Base-by-base conservation (phyloP, 2,797 vertebrate species). In the Melanotaenia trifasciata region DNA sequence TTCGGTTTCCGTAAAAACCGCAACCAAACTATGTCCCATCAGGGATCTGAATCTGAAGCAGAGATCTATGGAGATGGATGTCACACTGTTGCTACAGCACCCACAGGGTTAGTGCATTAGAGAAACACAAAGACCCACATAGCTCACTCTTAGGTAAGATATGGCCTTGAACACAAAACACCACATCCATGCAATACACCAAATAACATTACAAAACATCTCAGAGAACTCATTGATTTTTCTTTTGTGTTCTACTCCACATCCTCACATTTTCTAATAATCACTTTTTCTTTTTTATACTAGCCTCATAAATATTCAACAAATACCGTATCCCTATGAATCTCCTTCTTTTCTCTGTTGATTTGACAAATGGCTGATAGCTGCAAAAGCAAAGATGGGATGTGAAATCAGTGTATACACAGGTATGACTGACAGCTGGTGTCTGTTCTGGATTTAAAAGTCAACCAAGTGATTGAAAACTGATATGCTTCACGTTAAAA, bases 1-100 rank as follows among this genome's bases (percentile, higher is more conserved):
- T 95, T 95, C n/a, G 83, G 92, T 35, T 95, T 95, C 82, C 93
- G 93, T 36, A 94, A 88, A 78, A 93, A 93, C 84, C 92, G 93
- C 83, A 92, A 79, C 84, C 92, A 93, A 10, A 84, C 88, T 6
- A 47, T 80, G 68, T 85, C 92, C 74, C 90, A 74, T 78, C 91
- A 90, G 47, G 90, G 67, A 13, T 70, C 86, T 0, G 93, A 94
- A 68, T 69, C 81, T 30, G 90, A 90, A 16, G 83, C 75, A 0
- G 93, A 94, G 72, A 77, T 87, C 47, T 90, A 88, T 54, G 87
- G 85, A 20, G 93, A 94, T 6, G 91, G 90, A 32, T 91, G 92
- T 80, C 91, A 91, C 71, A 86, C 84, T 14, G 90, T 93, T 70
- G 87, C 91, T 30, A 90, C 90, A 35, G 93, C 92, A 13, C 83